Evolutionary conservation across 2,113 vertebrate genomes (phyloP), one percentile per base, ranked within the genome.

Genomic region (Pseudolaguvia tuberculata): DNA sequence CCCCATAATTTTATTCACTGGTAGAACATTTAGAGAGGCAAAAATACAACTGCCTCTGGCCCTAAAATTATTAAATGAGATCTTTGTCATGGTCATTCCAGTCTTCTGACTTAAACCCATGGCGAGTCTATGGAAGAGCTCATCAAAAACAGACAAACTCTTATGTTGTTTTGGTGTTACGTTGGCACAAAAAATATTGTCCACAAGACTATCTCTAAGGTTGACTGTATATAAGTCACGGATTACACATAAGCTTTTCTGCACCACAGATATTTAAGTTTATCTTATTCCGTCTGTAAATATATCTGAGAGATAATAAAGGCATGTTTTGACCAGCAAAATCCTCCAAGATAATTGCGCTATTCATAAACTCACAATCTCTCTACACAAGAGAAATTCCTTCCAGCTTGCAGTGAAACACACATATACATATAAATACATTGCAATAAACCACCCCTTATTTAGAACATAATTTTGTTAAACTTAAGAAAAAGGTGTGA

Each of bases 301-400:
- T 72, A 65, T 23, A 23, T 47, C 14, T 65, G 21, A 4, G 42
- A 48, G 45, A 42, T 42, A 25, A 14, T 65, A 47, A 78, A 70
- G 79, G 57, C 53, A 58, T 81, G 83, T 76, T 84, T 65, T 82
- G 82, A 86, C 82, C 79, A 78, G 78, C 76, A 77, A 63, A 83
- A 82, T 85, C 80, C 81, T 81, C 79, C 74, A 75, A 65, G 79
- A 84, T 86, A 87, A 87, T 88, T 86, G 81, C 73, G 83, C 62
- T 73, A 70, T 31, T 65, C 70, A 78, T 71, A 83, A 78, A 86
- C 86, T 76, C 42, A 74, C 71, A 83, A 79, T 86, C 76, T 77
- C 85, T 81, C 61, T 80, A 83, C 82, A 81, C 80, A 87, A 81
- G 84, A 83, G 86, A 85, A 78, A 88, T 85, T 82, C 83, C 88